phyloP scores from a whole-genome alignment of 2,113 vertebrate genomes.

The Notarius quadriscutis region DNA sequence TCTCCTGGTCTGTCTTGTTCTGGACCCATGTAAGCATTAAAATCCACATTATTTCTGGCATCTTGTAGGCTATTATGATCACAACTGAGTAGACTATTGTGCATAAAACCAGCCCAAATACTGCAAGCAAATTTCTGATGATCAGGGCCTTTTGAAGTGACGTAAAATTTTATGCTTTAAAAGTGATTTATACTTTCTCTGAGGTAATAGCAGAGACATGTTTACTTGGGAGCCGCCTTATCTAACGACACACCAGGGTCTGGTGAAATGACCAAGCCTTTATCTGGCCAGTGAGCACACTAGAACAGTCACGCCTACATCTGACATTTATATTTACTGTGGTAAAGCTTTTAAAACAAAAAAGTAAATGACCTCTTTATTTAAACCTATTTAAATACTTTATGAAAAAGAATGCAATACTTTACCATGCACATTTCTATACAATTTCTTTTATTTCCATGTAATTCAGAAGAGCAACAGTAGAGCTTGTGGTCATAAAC shows the following conservation, averaged over 20 bases:
- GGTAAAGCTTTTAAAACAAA: no score
- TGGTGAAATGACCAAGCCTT: constrained; percentile 59
- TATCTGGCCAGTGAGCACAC: constrained; percentile 29
- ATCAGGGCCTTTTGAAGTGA: neutral
- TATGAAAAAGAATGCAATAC: neutral
- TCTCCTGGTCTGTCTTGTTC: neutral
- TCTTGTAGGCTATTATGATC: neutral
- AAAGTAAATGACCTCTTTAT: neutral
- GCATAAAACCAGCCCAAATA: neutral
- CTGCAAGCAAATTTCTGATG: neutral
- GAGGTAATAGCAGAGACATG: constrained; percentile 29
- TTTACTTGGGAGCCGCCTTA: constrained; percentile 57
- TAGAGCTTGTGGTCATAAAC: neutral
- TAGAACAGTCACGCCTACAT: neutral
- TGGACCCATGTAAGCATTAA: neutral
- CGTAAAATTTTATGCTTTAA: constrained; percentile 26
- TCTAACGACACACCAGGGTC: constrained; percentile 61
- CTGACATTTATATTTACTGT: constrained; percentile 1
- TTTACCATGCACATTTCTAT: neutral
- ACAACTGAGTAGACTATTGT: neutral
- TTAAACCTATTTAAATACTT: neutral
- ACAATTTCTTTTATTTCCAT: neutral
- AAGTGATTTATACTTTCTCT: constrained; percentile 29
- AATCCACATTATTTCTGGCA: neutral
- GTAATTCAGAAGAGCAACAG: neutral